Percentiles rank a stretch among this genome's conserved stretches.
These are phyloP conservation scores for Thalassaphorura encarpata DNA, from an alignment of 1,140 invertebrate genomes.

Conservation along the genomic window DNA sequence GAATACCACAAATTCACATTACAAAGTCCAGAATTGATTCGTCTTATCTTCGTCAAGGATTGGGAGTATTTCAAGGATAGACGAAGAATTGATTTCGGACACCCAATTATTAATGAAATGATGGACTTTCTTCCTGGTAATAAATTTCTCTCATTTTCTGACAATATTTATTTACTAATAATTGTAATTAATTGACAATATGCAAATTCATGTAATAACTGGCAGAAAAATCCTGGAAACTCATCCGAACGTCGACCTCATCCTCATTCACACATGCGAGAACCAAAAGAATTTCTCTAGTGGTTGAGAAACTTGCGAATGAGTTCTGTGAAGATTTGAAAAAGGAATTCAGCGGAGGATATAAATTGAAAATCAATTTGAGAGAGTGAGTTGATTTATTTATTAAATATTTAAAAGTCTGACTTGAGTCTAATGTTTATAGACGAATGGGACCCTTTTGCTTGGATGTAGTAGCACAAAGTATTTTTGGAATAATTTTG, in stretches of 20 bases:
- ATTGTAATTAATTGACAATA: constrained; percentile 39
- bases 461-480: constrained; percentile 20
- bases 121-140: constrained; percentile 23
- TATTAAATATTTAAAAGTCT: background rate
- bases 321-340: constrained; percentile 6
- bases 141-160: background rate
- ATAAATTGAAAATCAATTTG: background rate
- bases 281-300: constrained; percentile 7
- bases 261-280: constrained; percentile 20
- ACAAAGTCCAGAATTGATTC: constrained; percentile 41
- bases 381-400: background rate
- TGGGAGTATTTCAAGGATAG: constrained; percentile 46
- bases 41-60: constrained; percentile 45
- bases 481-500: constrained; percentile 16
- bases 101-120: constrained; percentile 19
- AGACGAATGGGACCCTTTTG: background rate
- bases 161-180: background rate
- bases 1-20: constrained; percentile 16
- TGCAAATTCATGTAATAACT: constrained; percentile 32
- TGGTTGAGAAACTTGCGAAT: constrained; percentile 3
- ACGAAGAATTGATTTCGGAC: constrained; percentile 6
- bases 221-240: constrained; percentile 39
- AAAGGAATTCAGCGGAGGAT: background rate
- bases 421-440: constrained; percentile 9
- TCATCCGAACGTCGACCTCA: constrained; percentile 5